These are phyloP conservation scores for Galerucella calmariensis DNA, from an alignment of 2,888 invertebrate species.

Conservation along the genomic window DNA sequence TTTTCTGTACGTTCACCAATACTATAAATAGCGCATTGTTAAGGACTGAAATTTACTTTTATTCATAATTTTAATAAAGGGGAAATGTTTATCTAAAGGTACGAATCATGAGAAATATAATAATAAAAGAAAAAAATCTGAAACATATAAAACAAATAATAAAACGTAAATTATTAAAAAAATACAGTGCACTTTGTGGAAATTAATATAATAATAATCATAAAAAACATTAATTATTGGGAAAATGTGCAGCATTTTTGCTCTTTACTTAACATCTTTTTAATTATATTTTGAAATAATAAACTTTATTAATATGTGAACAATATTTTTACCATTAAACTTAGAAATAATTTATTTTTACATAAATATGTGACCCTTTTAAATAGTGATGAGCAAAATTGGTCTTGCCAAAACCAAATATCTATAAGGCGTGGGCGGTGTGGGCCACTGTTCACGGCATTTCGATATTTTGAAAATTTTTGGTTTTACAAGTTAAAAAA, in stretches of 20 bases:
- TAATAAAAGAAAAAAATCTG: constrained; percentile 33
- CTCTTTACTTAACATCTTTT: not conserved
- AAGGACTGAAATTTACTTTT: not conserved
- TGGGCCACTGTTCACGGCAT: too few species aligned
- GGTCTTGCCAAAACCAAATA: too few species aligned
- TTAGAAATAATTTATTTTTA: too few species aligned
- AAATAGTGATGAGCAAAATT: too few species aligned
- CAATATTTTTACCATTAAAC: too few species aligned
- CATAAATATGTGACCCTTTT: too few species aligned
- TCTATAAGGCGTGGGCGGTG: too few species aligned
- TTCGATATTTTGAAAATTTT: too few species aligned
- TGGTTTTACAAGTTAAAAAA: too few species aligned
- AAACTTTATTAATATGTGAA: too few species aligned
- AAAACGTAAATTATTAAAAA: constrained; percentile 36
- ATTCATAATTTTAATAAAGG: not conserved
- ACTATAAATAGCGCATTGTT: not conserved
- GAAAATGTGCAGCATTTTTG: constrained; percentile 35
- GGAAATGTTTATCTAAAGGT: not conserved
- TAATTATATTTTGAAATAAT: too few species aligned
- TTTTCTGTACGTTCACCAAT: not conserved
- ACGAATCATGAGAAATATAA: constrained; percentile 13
- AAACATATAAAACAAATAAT: constrained; percentile 40
- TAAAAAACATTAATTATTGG: constrained; percentile 38
- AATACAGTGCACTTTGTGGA: constrained; percentile 41
- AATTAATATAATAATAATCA: constrained; percentile 48